Evolutionary conservation across 2,113 vertebrate species (phyloP), one percentile per base, ranked within the genome.

Genomic region (Sebastes schlegelii): DNA sequence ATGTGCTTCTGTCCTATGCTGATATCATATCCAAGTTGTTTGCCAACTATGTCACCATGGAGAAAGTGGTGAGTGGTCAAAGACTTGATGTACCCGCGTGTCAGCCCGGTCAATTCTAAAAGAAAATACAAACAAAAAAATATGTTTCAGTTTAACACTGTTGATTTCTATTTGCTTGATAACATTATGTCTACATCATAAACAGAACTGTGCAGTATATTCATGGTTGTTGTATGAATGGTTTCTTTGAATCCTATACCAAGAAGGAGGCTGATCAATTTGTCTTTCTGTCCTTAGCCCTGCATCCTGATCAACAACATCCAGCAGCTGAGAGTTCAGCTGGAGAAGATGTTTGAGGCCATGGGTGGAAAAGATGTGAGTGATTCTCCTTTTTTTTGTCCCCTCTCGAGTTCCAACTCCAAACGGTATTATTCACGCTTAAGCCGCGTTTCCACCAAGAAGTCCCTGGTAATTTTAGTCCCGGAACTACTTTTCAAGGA

Each of bases 261-360:
- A 14, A 13, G 4, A n/a, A n/a, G 62, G 42, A 46, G 1, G 21
- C 2, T 46, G 80, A 76, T 43, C 52, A 8, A 21, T n/a, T 62
- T 43, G 14, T 45, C 57, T 88, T 57, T 68, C 58, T 64, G 2
- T 83, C 67, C 67, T 6, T 73, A 83, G 97, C 96, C 97, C 88
- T 99, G 98, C 91, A 98, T 99, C 94, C 96, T 99, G 88, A 99
- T 99, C 94, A 99, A 99, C 92, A 99, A 99, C 93, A 99, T 99
- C 46, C 98, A 99, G 81, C 98, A 99, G 92, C 95, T 99, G 4
- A 95, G 98, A 0, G 98, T 99, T 16, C 98, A 99, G 93, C 92
- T 99, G 1, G 98, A 99, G 94, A 99, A 99, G 94, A 99, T 99
- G 97, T 99, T 99, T 61, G 97, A 99, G 88, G 98, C 97, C 79